phyloP scores from a whole-genome alignment of 2,113 vertebrate species.

The Maccullochella peelii region DNA sequence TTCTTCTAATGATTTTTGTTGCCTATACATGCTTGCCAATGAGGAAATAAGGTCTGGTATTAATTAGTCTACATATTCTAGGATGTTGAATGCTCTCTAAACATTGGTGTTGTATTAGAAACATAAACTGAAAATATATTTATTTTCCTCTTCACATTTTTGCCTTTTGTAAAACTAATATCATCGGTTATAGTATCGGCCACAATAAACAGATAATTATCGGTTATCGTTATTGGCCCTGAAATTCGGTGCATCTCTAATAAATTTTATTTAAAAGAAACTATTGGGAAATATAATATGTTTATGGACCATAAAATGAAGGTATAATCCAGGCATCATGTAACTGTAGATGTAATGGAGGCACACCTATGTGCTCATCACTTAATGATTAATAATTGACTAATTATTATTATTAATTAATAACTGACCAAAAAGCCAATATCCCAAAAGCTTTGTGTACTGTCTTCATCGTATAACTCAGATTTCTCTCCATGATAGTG shows the following conservation, averaged over 20 bases:
- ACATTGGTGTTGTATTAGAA: background rate
- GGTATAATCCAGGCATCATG: background rate
- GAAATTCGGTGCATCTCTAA: background rate
- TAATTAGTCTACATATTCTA: background rate
- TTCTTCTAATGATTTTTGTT: background rate
- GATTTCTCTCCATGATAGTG: slow-evolving; percentile 28
- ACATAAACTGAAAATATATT: background rate
- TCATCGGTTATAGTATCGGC: background rate
- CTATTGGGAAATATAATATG: background rate
- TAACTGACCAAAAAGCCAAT: background rate
- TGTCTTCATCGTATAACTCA: slow-evolving; percentile 2
- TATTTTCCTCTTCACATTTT: background rate
- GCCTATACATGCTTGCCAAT: background rate
- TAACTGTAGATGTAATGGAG: slow-evolving; percentile 13
- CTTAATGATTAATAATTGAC: background rate
- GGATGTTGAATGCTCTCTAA: background rate
- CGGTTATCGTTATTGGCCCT: background rate
- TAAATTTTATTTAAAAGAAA: background rate
- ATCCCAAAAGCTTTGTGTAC: background rate
- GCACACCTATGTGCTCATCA: background rate
- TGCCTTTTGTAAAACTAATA: background rate
- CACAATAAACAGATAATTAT: background rate
- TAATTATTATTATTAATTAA: too few species aligned
- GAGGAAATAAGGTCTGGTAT: background rate
- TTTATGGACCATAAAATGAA: background rate